Evolutionary conservation across 2,113 vertebrate species (phyloP).

Genomic region (Microcebus ravelobensis): DNA sequence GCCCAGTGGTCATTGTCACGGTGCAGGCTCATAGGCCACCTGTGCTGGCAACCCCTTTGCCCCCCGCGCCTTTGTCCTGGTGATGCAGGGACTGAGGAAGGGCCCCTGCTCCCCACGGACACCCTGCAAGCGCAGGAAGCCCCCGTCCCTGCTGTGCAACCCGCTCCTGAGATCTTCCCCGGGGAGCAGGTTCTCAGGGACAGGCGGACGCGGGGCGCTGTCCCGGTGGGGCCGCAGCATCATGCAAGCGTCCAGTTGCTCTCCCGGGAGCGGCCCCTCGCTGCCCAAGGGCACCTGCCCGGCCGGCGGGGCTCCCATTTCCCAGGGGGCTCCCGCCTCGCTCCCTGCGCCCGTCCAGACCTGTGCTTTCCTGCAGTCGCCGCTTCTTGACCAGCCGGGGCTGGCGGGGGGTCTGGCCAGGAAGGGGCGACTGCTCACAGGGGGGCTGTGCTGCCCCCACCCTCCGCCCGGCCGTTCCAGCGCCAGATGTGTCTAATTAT

Average conservation of each 20-base stretch:
- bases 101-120: fast-evolving
- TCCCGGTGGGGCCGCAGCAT: neutral
- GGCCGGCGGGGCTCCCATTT: neutral
- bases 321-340: conserved; percentile 24
- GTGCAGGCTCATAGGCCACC: too few relatives aligned
- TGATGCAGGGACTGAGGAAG: fast-evolving
- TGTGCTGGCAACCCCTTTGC: neutral
- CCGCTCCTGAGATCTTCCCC: neutral
- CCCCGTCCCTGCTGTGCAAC: fast-evolving
- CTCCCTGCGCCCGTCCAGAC: conserved; percentile 81
- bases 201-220: neutral
- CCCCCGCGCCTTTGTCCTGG: neutral
- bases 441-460: conserved; percentile 65
- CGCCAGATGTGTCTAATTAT: conserved; percentile 87
- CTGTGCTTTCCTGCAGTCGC: conserved; percentile 64
- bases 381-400: conserved; percentile 51
- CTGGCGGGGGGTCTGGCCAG: conserved; percentile 16
- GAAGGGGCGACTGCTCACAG: conserved; percentile 76
- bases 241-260: neutral
- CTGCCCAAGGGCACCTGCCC: fast-evolving
- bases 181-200: neutral
- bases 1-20: neutral
- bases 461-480: conserved; percentile 65
- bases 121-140: fast-evolving
- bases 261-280: neutral